Evolutionary conservation across 2,113 vertebrate genomes (phyloP).

Genomic region (Mola mola): DNA sequence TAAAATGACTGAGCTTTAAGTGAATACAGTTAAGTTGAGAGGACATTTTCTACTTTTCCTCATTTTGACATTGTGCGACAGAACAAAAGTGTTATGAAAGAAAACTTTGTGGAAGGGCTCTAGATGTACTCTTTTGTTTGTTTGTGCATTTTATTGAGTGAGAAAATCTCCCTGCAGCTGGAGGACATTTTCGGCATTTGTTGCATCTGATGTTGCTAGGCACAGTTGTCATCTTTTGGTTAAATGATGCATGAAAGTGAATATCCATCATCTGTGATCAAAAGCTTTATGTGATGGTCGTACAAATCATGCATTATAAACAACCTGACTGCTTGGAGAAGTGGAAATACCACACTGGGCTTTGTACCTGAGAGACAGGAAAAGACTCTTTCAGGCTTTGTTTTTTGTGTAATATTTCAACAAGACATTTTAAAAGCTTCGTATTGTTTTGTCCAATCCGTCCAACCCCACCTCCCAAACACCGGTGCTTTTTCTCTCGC

Average conservation of each 20-base stretch:
- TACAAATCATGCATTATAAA: slow-evolving; percentile 65
- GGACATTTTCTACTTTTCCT: not conserved
- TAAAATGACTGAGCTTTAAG: too few relatives aligned
- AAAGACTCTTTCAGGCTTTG: not conserved
- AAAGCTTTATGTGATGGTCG: slow-evolving; percentile 62
- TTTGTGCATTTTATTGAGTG: slow-evolving; percentile 16
- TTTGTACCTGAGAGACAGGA: slow-evolving; percentile 18
- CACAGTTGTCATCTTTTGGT: slow-evolving; percentile 71
- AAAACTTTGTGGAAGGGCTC: not conserved
- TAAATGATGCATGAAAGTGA: slow-evolving; percentile 79
- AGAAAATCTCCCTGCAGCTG: slow-evolving; percentile 31
- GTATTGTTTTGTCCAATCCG: slow-evolving; percentile 18
- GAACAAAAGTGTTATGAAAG: slow-evolving; percentile 1
- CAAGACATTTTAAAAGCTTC: slow-evolving; percentile 11
- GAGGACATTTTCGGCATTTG: slow-evolving; percentile 59
- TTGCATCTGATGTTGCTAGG: slow-evolving; percentile 53
- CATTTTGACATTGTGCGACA: not conserved
- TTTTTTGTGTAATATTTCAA: slow-evolving; percentile 16
- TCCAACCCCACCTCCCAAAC: not conserved
- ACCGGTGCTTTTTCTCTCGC: not conserved
- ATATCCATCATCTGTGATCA: slow-evolving; percentile 77
- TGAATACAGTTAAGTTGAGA: too few relatives aligned
- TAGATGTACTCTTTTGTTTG: slow-evolving; percentile 9
- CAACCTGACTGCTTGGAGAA: slow-evolving; percentile 46
- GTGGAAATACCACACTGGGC: slow-evolving; percentile 32